Evolutionary conservation across 2,797 vertebrate species (phyloP).

Genomic region (Ptychadena robeensis): DNA sequence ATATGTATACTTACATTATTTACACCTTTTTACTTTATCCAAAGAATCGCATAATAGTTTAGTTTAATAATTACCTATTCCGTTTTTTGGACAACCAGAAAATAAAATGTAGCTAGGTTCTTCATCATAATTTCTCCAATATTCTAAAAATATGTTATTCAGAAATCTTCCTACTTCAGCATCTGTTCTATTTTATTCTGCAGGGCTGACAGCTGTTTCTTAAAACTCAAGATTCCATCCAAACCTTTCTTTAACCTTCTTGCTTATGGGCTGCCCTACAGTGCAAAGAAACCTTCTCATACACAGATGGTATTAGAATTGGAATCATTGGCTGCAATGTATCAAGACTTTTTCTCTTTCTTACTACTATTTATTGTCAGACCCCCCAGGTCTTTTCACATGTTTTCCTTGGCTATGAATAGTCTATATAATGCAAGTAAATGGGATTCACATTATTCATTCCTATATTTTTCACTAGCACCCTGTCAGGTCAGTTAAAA

Average conservation of each 20-base stretch:
- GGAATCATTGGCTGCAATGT: constrained; percentile 22
- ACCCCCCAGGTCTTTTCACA: constrained; percentile 36
- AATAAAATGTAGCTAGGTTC: not conserved
- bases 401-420: constrained; percentile 28
- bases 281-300: constrained; percentile 22
- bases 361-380: constrained; percentile 39
- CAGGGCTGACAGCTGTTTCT: constrained; percentile 43
- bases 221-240: constrained; percentile 35
- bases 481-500: constrained; percentile 51
- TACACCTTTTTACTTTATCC: no score
- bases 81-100: no score
- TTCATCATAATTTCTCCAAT: not conserved
- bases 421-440: constrained; percentile 40
- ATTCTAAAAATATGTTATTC: constrained; percentile 13
- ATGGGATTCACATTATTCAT: constrained; percentile 49
- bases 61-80: no score
- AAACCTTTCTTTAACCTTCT: constrained; percentile 37
- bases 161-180: constrained; percentile 28
- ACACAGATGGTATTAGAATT: constrained; percentile 16
- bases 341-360: constrained; percentile 43
- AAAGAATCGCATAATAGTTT: no score
- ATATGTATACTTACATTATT: no score
- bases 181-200: constrained; percentile 36
- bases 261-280: constrained; percentile 35
- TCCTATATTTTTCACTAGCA: constrained; percentile 26